Percentiles rank a stretch among this genome's conserved stretches.
Evolutionary conservation across 2,797 vertebrate species (phyloP).

Genomic region (Pangasius krempfi): DNA sequence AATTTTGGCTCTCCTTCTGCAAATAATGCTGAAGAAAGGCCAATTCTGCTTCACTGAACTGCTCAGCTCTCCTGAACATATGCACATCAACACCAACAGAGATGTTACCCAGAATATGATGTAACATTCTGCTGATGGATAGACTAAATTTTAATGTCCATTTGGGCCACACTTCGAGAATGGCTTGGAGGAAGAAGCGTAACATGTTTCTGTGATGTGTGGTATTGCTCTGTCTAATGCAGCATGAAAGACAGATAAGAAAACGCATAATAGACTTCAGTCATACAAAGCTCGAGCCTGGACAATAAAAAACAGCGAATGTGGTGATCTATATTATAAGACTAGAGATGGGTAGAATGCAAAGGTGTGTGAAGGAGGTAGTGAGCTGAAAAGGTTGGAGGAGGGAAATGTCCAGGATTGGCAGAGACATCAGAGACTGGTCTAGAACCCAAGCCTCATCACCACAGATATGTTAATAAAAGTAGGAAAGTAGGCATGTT

Average conservation of each 20-base stretch:
- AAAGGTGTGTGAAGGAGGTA: conserved; percentile 39
- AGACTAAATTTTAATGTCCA: conserved; percentile 26
- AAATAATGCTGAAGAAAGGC: not conserved
- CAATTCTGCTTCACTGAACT: conserved; percentile 11
- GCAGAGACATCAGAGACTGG: conserved; percentile 29
- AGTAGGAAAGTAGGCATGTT: not conserved
- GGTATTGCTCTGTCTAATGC: conserved; percentile 54
- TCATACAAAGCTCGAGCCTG: conserved; percentile 46
- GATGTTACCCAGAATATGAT: not conserved
- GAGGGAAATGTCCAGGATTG: conserved; percentile 7
- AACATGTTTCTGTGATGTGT: conserved; percentile 34
- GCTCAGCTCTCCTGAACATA: conserved; percentile 9
- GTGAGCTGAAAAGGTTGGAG: conserved; percentile 9
- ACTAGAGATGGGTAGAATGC: conserved; percentile 32
- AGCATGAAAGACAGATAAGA: conserved; percentile 56
- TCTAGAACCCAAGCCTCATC: conserved; percentile 9
- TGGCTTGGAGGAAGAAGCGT: conserved; percentile 24
- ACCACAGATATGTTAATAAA: conserved; percentile 5
- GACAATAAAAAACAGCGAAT: conserved; percentile 48
- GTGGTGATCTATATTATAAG: conserved; percentile 40
- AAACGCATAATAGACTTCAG: conserved; percentile 47
- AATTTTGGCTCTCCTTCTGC: not conserved
- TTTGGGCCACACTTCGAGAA: conserved; percentile 33
- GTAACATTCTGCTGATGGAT: conserved; percentile 31
- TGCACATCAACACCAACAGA: not conserved